Conservation (phyloP, 37 sponge, comb jelly and placozoan species). For the Lycopodina hypogea region DNA sequence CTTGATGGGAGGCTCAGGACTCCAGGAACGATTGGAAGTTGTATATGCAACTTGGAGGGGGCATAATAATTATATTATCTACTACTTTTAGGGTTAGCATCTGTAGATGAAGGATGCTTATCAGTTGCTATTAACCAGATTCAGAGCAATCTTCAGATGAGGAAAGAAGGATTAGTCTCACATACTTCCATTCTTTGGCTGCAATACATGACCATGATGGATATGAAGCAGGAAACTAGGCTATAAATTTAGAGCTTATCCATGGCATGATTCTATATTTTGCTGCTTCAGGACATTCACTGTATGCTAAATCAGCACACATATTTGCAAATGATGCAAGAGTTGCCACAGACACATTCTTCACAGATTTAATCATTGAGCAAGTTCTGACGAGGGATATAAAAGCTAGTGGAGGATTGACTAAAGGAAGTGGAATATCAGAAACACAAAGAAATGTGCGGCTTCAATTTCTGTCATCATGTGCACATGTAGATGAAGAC, state of each 20-base stretch:
- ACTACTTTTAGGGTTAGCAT: neutral
- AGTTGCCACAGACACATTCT: neutral
- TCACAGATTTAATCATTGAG: too few relatives aligned
- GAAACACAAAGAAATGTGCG: too few relatives aligned
- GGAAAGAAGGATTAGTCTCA: neutral
- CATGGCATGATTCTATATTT: slow-evolving; percentile 24
- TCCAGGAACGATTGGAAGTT: slow-evolving; percentile 19
- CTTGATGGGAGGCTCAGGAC: slow-evolving; percentile 23
- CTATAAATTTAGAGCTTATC: slow-evolving; percentile 15
- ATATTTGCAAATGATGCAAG: slow-evolving; percentile 10
- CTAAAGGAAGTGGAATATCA: too few relatives aligned
- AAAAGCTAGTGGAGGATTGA: neutral
- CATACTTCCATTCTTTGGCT: neutral
- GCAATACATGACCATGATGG: slow-evolving; percentile 4
- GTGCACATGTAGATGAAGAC: too few relatives aligned
- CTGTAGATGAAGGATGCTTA: slow-evolving; percentile 17
- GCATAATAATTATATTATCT: neutral
- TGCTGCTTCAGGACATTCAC: neutral
- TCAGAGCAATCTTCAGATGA: neutral
- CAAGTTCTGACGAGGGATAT: too few relatives aligned
- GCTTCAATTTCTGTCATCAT: too few relatives aligned
- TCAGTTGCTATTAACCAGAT: neutral
- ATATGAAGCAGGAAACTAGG: slow-evolving; percentile 39
- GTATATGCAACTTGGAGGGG: slow-evolving; percentile 28
- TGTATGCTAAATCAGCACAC: slow-evolving; percentile 20